Base-by-base conservation (phyloP, 2,888 invertebrate genomes). In the Drosophila tanythrix region DNA sequence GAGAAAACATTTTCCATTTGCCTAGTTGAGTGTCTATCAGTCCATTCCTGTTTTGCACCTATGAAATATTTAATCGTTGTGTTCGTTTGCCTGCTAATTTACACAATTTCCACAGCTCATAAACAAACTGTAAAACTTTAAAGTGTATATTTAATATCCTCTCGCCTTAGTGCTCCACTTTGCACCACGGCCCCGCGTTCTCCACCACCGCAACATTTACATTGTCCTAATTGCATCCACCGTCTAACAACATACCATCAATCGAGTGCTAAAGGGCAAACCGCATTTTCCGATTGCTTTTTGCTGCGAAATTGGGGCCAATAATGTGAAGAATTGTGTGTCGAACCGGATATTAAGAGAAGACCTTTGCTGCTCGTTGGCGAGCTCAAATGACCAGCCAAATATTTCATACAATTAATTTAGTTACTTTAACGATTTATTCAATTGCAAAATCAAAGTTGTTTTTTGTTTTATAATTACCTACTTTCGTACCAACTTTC, bases 21-120 rank as follows among this genome's bases (percentile, higher is more conserved):
- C 60, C 51, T 29, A 43, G 35, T 59, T 40, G 36, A 52, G 35
- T 50, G 13, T 43, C 27, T 56, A 21, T 50, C 5, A 21, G 29
- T 43, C 59, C 21, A 3, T 48, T 38, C 38, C 7, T 15, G 15
- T 25, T 31, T 2, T n/a, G 33, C 52, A 27, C 38, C 27, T 38
- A 67, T 87, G 60, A 82, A 89, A 78, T 84, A 84, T 86, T 88
- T 76, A 77, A 79, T 70, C 71, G 77, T 78, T 85, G 77, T 76
- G 56, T 70, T 82, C 76, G 76, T 82, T 81, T 70, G 79, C 62
- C 70, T 76, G 73, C 78, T 83, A 85, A 87, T 87, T 87, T 77
- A 66, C 69, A 70, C 52, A 69, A 76, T 74, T 76, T 76, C 70
- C 35, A 56, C 53, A 21, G 50, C 62, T 57, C 68, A 35, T 51